A percentile compares a stretch with the other conserved stretches of the same genome.
Conservation (phyloP, 2,797 vertebrate genomes). For the Lepus oiostolus region DNA sequence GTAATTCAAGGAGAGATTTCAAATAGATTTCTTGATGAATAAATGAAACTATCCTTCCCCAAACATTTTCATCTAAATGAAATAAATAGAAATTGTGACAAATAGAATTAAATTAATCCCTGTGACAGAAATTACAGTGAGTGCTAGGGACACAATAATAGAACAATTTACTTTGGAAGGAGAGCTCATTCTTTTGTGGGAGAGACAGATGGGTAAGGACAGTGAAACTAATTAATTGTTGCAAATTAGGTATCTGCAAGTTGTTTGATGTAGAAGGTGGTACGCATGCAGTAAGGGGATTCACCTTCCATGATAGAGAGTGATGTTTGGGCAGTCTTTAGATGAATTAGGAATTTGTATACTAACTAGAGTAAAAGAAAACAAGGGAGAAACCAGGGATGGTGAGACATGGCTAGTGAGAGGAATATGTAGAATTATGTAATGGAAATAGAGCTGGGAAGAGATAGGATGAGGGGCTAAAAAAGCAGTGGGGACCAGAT, state of each 20-base stretch:
- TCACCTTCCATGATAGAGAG: not conserved
- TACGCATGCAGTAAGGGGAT: not conserved
- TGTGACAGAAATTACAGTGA: not conserved
- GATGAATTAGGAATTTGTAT: not conserved
- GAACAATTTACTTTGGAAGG: not conserved
- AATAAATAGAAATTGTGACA: not conserved
- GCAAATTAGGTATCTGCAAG: not conserved
- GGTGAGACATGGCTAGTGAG: not conserved
- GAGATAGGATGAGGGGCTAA: accelerated
- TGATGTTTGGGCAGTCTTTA: not conserved
- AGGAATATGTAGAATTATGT: not conserved
- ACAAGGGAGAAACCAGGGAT: not conserved
- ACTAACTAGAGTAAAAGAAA: not conserved
- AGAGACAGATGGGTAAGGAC: not conserved
- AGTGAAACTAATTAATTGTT: not conserved
- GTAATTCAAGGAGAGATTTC: not conserved
- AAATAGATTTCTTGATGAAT: not conserved
- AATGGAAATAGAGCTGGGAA: not conserved
- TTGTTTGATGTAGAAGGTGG: not conserved
- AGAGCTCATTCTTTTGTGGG: not conserved
- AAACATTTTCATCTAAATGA: not conserved
- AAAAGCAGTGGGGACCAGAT: accelerated
- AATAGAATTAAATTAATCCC: not conserved
- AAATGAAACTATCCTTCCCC: not conserved
- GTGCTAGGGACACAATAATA: not conserved